Base-by-base conservation (phyloP, 2,888 invertebrate genomes). In the Graphium colonna region DNA sequence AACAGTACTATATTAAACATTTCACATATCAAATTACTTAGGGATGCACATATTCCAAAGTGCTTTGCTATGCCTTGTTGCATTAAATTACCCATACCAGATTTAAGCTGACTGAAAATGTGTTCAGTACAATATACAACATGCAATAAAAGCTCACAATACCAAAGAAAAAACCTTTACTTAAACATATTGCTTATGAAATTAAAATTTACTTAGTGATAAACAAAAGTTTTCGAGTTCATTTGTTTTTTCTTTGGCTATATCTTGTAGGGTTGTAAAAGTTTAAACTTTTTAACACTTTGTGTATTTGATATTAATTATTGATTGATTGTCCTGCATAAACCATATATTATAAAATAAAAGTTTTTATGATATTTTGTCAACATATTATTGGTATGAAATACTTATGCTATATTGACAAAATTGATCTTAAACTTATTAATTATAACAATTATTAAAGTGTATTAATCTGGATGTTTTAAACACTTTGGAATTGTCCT, bases 91-190 rank as follows among this genome's bases (percentile, higher is more conserved):
- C 33, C n/a, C n/a, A 9, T 33, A 3, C 33, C 9, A 33, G 8
- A 33, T 9, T 2, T n/a, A 33, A 33, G 10, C 9, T 33, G 3
- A 10, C 33, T 33, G 8, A 33, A n/a, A 9, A 33, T 1, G 9
- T 49, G 40, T 9, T 17, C 17, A 33, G 13, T n/a, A 10, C 16
- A 31, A 8, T 5, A 13, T 13, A 13, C 13, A 5, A 17, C n/a
- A 56, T 49, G 41, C 57, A 52, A 56, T 18, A 50, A 51, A 43
- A 57, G 48, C 75, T 71, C 77, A 82, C 79, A 84, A 72, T 66
- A 82, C 83, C 85, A 86, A 86, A 87, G 85, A 86, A 87, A 85
- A 87, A 83, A 83, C 79, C 66, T 4, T 12, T 9, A 12, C 8
- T 38, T n/a, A 39, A 12, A 9, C 0, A 26, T 17, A 7, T n/a